Conservation (phyloP, 2,113 vertebrate species). For the Trematomus loennbergii region DNA sequence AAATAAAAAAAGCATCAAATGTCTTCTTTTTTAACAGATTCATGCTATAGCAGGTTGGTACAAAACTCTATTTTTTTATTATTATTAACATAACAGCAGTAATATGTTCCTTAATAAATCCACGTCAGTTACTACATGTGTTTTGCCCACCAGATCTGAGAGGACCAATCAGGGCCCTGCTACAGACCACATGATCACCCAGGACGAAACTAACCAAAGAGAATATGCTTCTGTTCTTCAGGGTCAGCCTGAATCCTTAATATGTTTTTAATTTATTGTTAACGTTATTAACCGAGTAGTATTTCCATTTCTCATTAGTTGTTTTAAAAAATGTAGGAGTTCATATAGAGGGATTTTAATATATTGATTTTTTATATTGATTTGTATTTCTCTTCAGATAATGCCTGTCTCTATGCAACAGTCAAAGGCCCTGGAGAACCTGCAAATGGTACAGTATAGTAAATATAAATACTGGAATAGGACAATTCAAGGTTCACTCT, state of each 20-base stretch:
- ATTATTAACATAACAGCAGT: neutral
- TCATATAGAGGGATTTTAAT: neutral
- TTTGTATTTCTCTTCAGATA: neutral
- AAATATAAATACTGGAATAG: neutral
- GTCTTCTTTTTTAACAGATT: constrained; percentile 28
- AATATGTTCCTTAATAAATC: neutral
- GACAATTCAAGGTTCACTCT: neutral
- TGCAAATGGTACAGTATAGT: neutral
- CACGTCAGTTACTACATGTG: neutral
- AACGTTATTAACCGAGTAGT: too few species aligned
- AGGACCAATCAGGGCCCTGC: neutral
- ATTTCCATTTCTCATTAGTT: neutral
- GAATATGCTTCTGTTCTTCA: neutral
- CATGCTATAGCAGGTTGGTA: constrained; percentile 1
- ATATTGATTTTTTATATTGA: too few species aligned
- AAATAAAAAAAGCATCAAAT: too few species aligned
- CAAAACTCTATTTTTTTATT: neutral
- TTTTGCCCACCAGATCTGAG: neutral
- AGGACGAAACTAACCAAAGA: neutral
- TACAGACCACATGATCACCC: neutral
- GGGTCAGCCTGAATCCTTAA: neutral
- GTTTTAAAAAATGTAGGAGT: neutral
- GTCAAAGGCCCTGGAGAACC: neutral
- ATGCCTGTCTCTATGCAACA: neutral
- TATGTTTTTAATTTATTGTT: too few species aligned